Evolutionary conservation across 2,113 vertebrate species (phyloP).

Genomic region (Smithornis capensis): DNA sequence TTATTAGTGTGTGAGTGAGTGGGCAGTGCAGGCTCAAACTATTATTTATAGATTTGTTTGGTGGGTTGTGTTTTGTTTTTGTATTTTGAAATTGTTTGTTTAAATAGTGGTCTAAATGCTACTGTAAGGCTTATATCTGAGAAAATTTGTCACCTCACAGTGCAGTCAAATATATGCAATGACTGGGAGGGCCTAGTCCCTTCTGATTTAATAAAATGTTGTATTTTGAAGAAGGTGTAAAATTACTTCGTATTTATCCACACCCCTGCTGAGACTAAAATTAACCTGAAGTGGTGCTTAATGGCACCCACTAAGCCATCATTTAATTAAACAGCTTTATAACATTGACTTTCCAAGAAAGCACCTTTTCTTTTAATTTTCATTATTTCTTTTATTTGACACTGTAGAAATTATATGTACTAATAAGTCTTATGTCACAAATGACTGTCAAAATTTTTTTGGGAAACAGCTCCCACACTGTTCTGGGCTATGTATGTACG

Average conservation of each 20-base stretch:
- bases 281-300: conserved; percentile 11
- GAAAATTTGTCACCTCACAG: background rate
- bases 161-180: background rate
- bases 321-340: conserved; percentile 32
- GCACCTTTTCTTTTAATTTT: background rate
- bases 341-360: background rate
- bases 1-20: background rate
- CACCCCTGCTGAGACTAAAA: conserved; percentile 18
- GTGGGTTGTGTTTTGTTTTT: background rate
- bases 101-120: background rate
- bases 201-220: background rate
- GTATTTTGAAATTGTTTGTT: background rate
- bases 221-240: conserved; percentile 1
- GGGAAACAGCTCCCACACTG: conserved; percentile 24
- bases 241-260: conserved; percentile 33
- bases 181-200: background rate
- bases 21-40: background rate
- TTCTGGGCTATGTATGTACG: background rate
- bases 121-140: background rate
- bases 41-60: too few relatives aligned
- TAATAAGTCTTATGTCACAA: background rate
- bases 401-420: background rate
- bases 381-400: background rate
- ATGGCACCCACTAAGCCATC: background rate
- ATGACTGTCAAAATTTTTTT: background rate